phyloP scores from a whole-genome alignment of 2,888 invertebrate genomes.

The Trichacis sp. region DNA sequence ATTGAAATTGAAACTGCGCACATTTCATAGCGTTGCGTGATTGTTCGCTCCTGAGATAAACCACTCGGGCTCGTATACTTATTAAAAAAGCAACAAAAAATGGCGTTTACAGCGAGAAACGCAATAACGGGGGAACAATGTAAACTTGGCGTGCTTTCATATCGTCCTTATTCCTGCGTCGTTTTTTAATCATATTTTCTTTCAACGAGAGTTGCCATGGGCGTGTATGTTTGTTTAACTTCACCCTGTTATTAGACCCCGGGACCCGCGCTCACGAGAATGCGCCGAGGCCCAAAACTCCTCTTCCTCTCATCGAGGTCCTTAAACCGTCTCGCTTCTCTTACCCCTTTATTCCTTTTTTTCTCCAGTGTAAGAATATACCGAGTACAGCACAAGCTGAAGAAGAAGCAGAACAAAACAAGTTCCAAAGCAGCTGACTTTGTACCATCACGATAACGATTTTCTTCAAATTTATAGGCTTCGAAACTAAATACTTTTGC shows the following conservation, averaged over 20 bases:
- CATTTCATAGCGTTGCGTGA: too few relatives aligned
- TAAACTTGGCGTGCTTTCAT: slow-evolving; percentile 28
- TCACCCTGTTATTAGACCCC: slow-evolving; percentile 67
- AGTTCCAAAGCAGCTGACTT: slow-evolving; percentile 38
- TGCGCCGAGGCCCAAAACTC: slow-evolving; percentile 42
- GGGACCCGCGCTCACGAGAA: slow-evolving; percentile 51
- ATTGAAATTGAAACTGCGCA: slow-evolving; percentile 24
- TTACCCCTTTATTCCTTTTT: slow-evolving; percentile 19
- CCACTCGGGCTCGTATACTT: too few relatives aligned
- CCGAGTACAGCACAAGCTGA: slow-evolving; percentile 14
- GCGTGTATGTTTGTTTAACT: slow-evolving; percentile 70
- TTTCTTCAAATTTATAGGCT: slow-evolving; percentile 48
- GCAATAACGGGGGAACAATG: not conserved
- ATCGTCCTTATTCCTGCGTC: slow-evolving; percentile 16
- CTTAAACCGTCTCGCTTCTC: slow-evolving; percentile 28
- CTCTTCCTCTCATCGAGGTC: slow-evolving; percentile 25
- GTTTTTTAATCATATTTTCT: slow-evolving; percentile 45
- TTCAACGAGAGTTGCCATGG: slow-evolving; percentile 64
- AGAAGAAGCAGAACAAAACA: too few relatives aligned
- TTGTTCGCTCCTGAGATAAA: too few relatives aligned
- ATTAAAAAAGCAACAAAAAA: too few relatives aligned
- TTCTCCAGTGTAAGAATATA: slow-evolving; percentile 17
- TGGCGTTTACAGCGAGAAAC: not conserved
- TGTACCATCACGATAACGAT: slow-evolving; percentile 47
- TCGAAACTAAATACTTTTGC: slow-evolving; percentile 1